A percentile compares a stretch with the other conserved stretches of the same genome.
Evolutionary conservation across 2,113 vertebrate genomes (phyloP).

Genomic region (Hyla sarda): DNA sequence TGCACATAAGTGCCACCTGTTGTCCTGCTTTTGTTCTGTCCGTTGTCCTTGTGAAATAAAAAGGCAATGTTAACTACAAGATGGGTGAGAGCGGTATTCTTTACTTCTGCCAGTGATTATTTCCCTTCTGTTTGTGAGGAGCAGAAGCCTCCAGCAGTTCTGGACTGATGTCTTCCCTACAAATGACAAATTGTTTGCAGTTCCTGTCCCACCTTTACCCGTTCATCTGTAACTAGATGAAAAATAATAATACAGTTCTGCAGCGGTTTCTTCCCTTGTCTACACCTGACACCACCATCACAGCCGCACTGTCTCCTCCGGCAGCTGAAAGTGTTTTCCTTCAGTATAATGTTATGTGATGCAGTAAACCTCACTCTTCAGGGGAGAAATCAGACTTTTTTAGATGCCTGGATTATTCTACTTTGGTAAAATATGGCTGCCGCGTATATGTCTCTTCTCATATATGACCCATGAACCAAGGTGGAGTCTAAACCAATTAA

Average conservation of each 20-base stretch:
- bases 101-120: no score
- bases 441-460: no score
- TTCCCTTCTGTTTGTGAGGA: no score
- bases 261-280: not conserved
- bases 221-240: not conserved
- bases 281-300: not conserved
- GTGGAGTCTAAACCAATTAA: no score
- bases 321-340: not conserved
- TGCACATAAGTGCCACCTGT: no score
- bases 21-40: no score
- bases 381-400: not conserved
- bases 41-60: no score
- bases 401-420: not conserved
- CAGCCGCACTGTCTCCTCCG: not conserved
- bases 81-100: no score
- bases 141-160: not conserved
- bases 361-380: not conserved
- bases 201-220: not conserved
- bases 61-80: no score
- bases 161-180: not conserved
- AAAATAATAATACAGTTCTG: not conserved
- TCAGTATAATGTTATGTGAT: not conserved
- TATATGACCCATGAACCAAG: no score
- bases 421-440: no score
- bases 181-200: not conserved